Conservation (phyloP, 2,797 vertebrate genomes). For the Rhinella marina region DNA sequence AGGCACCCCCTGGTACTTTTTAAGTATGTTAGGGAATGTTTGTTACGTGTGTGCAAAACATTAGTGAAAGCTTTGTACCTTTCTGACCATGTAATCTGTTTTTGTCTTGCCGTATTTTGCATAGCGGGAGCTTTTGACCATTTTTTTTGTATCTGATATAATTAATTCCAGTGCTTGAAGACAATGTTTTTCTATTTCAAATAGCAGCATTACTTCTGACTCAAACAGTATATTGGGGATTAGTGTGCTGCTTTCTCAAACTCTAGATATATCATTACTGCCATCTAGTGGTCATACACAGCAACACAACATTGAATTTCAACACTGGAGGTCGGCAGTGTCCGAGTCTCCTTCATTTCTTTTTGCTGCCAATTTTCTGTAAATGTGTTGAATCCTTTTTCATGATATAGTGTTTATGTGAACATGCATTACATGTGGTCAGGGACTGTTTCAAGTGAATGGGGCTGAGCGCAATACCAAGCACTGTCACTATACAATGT, state of each 20-base stretch:
- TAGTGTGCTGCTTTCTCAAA: not conserved
- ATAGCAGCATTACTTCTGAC: conserved; percentile 51
- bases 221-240: conserved; percentile 51
- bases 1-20: not conserved
- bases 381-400: not conserved
- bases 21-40: not conserved
- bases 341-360: not conserved
- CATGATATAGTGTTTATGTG: not conserved
- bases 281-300: conserved; percentile 43
- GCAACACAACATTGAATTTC: not conserved
- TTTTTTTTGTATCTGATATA: conserved; percentile 47
- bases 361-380: not conserved
- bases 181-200: conserved; percentile 57
- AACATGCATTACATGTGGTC: not conserved
- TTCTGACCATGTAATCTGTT: conserved; percentile 44
- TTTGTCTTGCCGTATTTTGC: conserved; percentile 50
- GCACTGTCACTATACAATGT: too few relatives aligned
- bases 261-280: conserved; percentile 23
- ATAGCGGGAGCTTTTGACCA: conserved; percentile 39
- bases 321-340: too few relatives aligned
- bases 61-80: not conserved
- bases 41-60: not conserved
- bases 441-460: too few relatives aligned
- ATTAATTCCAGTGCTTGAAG: conserved; percentile 60
- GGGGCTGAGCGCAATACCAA: too few relatives aligned